A percentile compares a stretch with the other conserved stretches of the same genome.
These are phyloP conservation scores for Siphamia tubifer DNA, from an alignment of 2,113 vertebrate genomes.

Conservation along the genomic window DNA sequence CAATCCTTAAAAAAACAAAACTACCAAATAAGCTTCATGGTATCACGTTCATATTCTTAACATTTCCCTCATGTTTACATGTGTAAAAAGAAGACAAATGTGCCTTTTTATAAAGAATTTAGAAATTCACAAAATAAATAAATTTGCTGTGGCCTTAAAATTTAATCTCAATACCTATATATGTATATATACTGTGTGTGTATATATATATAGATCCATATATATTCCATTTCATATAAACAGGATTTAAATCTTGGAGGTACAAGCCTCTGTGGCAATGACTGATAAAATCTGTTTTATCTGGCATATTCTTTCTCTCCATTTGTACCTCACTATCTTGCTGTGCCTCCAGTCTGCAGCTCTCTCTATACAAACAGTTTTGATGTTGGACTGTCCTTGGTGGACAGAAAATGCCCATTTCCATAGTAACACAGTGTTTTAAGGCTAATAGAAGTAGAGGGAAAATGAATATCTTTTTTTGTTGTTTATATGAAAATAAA, in stretches of 20 bases:
- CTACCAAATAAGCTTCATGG: slow-evolving; percentile 53
- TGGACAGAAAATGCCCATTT: slow-evolving; percentile 75
- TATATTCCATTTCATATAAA: slow-evolving; percentile 75
- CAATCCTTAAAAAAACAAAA: slow-evolving; percentile 52
- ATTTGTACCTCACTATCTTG: slow-evolving; percentile 48
- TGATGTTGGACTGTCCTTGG: slow-evolving; percentile 66
- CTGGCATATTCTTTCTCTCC: slow-evolving; percentile 46
- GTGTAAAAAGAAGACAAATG: slow-evolving; percentile 73
- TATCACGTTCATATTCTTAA: slow-evolving; percentile 64
- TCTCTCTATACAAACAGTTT: slow-evolving; percentile 71
- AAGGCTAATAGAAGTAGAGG: slow-evolving; percentile 59
- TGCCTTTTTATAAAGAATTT: slow-evolving; percentile 80
- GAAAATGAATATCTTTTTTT: slow-evolving; percentile 40
- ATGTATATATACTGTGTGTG: slow-evolving; percentile 42
- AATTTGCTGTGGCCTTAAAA: slow-evolving; percentile 77
- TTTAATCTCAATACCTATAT: slow-evolving; percentile 70
- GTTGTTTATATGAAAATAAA: slow-evolving; percentile 61
- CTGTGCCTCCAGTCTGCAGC: slow-evolving; percentile 56
- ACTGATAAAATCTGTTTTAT: slow-evolving; percentile 58
- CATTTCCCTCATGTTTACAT: slow-evolving; percentile 74
- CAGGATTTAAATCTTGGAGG: slow-evolving; percentile 60
- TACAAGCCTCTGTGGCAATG: slow-evolving; percentile 45
- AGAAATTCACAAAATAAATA: slow-evolving; percentile 86
- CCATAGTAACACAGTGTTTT: slow-evolving; percentile 72
- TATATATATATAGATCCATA: slow-evolving; percentile 59